Base-by-base conservation (phyloP, 2,113 vertebrate genomes). In the Oriolus oriolus region DNA sequence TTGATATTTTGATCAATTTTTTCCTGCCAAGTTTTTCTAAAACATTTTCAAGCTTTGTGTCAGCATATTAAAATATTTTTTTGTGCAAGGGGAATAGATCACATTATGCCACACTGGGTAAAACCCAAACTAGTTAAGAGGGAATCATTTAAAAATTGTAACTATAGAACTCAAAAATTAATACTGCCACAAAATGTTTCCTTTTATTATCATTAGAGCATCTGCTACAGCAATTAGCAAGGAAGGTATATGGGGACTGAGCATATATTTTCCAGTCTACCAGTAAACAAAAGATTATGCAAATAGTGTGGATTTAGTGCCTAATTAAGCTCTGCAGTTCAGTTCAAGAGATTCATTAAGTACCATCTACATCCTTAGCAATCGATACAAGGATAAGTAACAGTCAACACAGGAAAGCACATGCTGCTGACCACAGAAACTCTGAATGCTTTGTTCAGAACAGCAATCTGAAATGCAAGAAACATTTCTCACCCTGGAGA, bases 271-370 rank as follows among this genome's bases (percentile, higher is more conserved):
- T 97, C 95, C 94, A 89, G 80, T 94, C 95, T 97, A 95, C 87
- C 70, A 94, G 76, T 89, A 95, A 95, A 96, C 90, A 97, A 97
- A 97, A 96, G 89, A 96, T 91, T 96, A 96, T 89, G 85, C 90
- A 96, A 96, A 96, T 94, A 77, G 88, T 88, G 85, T 96, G 88
- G 89, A 97, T 96, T 96, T 97, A 94, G 94, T 95, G 89, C 90
- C 93, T 97, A 95, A 95, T 70, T 97, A 96, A 87, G 88, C 85
- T 86, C 44, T 87, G 89, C 75, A 90, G 84, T 93, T 95, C 88
- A 94, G 47, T 93, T 95, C 71, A 93, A 94, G 84, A 94, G 86
- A 95, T 70, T 91, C 75, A 87, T 80, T 89, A 95, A 80, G 64
- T 68, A 87, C 73, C 81, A 92, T 87, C 85, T 85, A 68, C 60